Evolutionary conservation across 1,140 invertebrate genomes (phyloP).

Genomic region (Drosophila ficusphila): DNA sequence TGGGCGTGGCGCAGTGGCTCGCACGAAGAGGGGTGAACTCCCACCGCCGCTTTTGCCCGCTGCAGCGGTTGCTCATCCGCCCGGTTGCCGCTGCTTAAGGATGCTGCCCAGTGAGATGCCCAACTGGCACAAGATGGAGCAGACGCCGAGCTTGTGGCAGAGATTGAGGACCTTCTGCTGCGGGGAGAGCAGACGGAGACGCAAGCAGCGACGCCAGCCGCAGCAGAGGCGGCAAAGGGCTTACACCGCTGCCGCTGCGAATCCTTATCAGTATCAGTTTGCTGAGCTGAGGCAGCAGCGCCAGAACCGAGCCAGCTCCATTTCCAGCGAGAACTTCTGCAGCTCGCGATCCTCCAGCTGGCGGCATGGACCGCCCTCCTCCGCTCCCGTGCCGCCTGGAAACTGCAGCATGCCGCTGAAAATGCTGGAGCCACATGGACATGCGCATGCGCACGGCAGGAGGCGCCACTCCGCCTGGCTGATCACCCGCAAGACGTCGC

Average conservation of each 20-base stretch:
- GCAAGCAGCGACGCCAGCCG: constrained; percentile 63
- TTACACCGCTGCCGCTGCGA: constrained; percentile 84
- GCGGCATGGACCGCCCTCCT: constrained; percentile 88
- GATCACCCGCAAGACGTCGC: constrained; percentile 94
- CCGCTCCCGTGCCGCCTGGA: constrained; percentile 55
- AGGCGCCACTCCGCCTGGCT: constrained; percentile 93
- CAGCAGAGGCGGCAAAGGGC: constrained; percentile 68
- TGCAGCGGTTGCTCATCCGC: constrained; percentile 85
- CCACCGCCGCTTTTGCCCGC: constrained; percentile 86
- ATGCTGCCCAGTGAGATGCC: constrained; percentile 87
- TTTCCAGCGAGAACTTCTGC: constrained; percentile 95
- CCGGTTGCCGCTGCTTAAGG: constrained; percentile 87
- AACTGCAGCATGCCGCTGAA: constrained; percentile 90
- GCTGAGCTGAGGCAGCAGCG: constrained; percentile 90
- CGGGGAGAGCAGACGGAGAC: constrained; percentile 68
- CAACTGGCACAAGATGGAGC: constrained; percentile 84
- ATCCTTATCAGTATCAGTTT: constrained; percentile 92
- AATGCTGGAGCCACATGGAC: constrained; percentile 87
- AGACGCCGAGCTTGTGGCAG: constrained; percentile 61
- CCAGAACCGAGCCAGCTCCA: constrained; percentile 91
- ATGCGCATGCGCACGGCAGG: constrained; percentile 85
- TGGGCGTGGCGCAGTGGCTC: constrained; percentile 29
- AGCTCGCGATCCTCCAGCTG: constrained; percentile 93
- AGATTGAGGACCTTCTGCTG: constrained; percentile 65
- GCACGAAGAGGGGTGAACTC: constrained; percentile 53